A percentile compares a stretch with the other conserved stretches of the same genome.
These are phyloP conservation scores for Hylaeus anthracinus DNA, from an alignment of 1,140 invertebrate species.

Conservation along the genomic window DNA sequence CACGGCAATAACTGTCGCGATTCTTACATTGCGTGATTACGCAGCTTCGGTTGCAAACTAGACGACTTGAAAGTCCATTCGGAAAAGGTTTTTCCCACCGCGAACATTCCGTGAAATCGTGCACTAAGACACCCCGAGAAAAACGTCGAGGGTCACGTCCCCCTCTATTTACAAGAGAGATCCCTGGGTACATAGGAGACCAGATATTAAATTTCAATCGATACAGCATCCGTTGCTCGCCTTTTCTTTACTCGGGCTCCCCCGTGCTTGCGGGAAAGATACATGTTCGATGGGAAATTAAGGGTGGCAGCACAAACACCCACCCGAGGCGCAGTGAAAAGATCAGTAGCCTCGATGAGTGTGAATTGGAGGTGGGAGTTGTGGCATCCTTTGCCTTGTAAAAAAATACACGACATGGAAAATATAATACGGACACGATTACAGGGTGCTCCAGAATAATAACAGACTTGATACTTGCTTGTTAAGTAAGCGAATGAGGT, in stretches of 20 bases:
- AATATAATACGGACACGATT: neutral
- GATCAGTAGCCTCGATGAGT: constrained; percentile 27
- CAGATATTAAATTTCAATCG: constrained; percentile 76
- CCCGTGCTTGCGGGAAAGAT: constrained; percentile 53
- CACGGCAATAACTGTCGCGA: too few species aligned
- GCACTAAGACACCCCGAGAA: constrained; percentile 38
- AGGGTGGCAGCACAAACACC: constrained; percentile 59
- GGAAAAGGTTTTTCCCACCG: constrained; percentile 26
- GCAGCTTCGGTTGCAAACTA: too few species aligned
- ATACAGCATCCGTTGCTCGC: constrained; percentile 67
- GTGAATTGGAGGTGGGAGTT: neutral
- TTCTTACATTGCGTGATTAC: too few species aligned
- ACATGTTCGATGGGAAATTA: constrained; percentile 69
- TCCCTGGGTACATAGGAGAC: constrained; percentile 57
- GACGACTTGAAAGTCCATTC: too few species aligned
- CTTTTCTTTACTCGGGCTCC: constrained; percentile 64
- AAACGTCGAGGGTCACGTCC: constrained; percentile 50
- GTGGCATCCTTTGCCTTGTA: neutral
- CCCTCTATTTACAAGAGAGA: constrained; percentile 70
- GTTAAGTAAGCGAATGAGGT: too few species aligned
- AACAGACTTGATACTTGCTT: too few species aligned
- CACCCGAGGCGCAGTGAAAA: constrained; percentile 30
- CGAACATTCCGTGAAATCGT: constrained; percentile 42
- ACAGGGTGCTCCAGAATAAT: neutral
- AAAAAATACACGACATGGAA: neutral